Evolutionary conservation across 2,113 vertebrate species (phyloP).

Genomic region (Saiga tatarica): DNA sequence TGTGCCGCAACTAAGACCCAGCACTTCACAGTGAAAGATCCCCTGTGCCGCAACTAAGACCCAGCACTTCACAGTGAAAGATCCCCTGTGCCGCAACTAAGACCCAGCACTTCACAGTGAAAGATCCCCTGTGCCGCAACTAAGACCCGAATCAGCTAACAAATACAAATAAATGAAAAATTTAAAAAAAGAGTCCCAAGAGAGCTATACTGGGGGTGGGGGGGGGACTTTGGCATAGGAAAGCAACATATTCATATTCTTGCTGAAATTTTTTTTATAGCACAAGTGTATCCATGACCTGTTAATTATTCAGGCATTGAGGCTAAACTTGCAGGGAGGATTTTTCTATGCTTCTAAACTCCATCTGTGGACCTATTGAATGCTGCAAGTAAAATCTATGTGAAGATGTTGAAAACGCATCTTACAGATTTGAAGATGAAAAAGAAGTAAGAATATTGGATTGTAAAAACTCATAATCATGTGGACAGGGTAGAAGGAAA

Average conservation of each 20-base stretch:
- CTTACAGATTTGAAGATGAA: not conserved
- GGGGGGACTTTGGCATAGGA: not conserved
- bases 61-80: not conserved
- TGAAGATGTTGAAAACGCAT: not conserved
- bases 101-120: too few relatives aligned
- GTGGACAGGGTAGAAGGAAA: not conserved
- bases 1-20: accelerated
- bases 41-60: accelerated
- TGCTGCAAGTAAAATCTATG: not conserved
- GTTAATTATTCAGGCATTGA: not conserved
- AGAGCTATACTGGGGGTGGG: not conserved
- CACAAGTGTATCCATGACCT: not conserved
- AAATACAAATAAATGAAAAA: not conserved
- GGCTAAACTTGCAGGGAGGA: not conserved
- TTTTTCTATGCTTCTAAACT: not conserved
- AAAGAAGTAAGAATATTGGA: not conserved
- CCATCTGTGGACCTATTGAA: not conserved
- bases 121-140: not conserved
- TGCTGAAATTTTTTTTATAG: not conserved
- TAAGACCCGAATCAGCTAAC: not conserved
- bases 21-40: not conserved
- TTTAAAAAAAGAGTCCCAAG: not conserved
- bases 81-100: accelerated
- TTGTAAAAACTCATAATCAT: not conserved
- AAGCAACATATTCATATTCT: not conserved